These are phyloP conservation scores for Hemaris fuciformis DNA, from an alignment of 2,888 invertebrate genomes.

Conservation along the genomic window DNA sequence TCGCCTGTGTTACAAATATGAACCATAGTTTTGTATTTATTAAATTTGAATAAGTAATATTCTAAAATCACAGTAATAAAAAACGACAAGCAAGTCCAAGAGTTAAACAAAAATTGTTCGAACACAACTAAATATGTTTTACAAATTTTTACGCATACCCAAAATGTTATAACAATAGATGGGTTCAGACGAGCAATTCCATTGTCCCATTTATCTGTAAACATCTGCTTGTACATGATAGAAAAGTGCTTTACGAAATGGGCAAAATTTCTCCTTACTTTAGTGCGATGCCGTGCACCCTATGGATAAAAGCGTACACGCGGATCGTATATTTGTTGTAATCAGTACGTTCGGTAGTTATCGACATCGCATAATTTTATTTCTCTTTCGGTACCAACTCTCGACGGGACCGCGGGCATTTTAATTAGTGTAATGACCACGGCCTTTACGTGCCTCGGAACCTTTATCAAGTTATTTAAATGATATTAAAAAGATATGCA, in stretches of 20 bases:
- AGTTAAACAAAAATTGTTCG: background rate
- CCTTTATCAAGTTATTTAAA: constrained; percentile 11
- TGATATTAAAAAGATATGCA: background rate
- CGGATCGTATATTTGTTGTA: constrained; percentile 24
- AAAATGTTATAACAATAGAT: background rate
- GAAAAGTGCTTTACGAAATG: background rate
- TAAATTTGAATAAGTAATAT: background rate
- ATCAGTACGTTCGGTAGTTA: constrained; percentile 26
- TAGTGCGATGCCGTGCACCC: background rate
- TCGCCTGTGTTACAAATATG: no score
- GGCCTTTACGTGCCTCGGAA: constrained; percentile 11
- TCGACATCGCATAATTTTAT: constrained; percentile 35
- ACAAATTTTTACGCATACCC: background rate
- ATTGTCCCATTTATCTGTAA: background rate
- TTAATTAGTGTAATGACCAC: constrained; percentile 36
- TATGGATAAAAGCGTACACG: constrained; percentile 7
- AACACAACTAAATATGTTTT: background rate
- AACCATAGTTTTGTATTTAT: no score
- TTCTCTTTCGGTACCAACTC: constrained; percentile 16
- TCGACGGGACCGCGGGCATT: constrained; percentile 22
- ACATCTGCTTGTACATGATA: background rate
- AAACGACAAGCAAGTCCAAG: background rate
- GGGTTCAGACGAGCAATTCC: background rate
- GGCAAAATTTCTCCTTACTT: background rate
- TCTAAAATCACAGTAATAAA: background rate